Conservation (phyloP, 2,888 invertebrate genomes). For the Drosophila leonis region DNA sequence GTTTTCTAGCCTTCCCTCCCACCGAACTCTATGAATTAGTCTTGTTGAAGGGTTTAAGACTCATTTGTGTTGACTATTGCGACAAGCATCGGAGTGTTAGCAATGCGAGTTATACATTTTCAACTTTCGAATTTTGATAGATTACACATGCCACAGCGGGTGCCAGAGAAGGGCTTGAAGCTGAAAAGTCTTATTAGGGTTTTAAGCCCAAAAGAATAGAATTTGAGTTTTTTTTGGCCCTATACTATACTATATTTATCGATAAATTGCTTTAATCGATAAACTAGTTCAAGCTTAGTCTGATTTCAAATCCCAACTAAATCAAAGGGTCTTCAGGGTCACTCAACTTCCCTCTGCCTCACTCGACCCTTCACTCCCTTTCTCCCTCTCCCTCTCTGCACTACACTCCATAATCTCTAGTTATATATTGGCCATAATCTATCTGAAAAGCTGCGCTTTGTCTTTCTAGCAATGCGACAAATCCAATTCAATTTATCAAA, state of each 20-base stretch:
- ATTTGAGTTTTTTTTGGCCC: too few species aligned
- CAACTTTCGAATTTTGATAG: background rate
- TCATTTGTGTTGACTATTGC: background rate
- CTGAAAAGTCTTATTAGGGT: background rate
- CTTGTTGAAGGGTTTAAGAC: background rate
- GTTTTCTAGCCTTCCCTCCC: background rate
- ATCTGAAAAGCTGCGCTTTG: conserved; percentile 11
- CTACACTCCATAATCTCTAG: background rate
- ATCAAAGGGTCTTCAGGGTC: background rate
- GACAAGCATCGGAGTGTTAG: background rate
- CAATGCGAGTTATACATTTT: background rate
- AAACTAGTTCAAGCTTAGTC: background rate
- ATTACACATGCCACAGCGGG: background rate
- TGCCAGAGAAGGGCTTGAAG: too few species aligned
- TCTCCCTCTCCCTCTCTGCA: too few species aligned
- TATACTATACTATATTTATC: too few species aligned
- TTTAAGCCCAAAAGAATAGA: too few species aligned
- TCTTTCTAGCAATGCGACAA: conserved; percentile 29
- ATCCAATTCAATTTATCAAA: conserved; percentile 73
- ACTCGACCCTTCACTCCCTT: too few species aligned
- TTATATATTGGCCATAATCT: conserved; percentile 19
- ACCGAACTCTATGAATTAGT: too few species aligned
- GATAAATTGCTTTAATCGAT: background rate
- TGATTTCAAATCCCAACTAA: background rate
- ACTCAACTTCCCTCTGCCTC: background rate